phyloP scores from a whole-genome alignment of 1,140 invertebrate genomes.

The Drosophila lini region DNA sequence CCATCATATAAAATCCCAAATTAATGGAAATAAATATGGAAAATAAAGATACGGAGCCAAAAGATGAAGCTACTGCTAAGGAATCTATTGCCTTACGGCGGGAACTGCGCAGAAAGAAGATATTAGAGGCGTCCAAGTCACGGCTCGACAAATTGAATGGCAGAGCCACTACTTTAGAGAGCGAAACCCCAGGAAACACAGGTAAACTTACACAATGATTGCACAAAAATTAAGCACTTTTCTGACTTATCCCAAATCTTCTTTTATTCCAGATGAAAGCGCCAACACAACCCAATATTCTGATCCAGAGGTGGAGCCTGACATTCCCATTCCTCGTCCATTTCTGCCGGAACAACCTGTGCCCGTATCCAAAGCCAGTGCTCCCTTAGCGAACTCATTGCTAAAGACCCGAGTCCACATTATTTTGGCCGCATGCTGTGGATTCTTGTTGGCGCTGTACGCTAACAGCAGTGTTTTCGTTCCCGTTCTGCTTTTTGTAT shows the following conservation, averaged over 20 bases:
- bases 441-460: slow-evolving; percentile 19
- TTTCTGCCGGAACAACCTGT: slow-evolving; percentile 26
- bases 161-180: slow-evolving; percentile 6
- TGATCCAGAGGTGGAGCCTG: slow-evolving; percentile 32
- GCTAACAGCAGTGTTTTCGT: slow-evolving; percentile 30
- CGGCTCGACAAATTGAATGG: slow-evolving; percentile 56
- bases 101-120: slow-evolving; percentile 51
- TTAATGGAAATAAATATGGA: slow-evolving; percentile 27
- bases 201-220: neutral
- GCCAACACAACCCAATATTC: slow-evolving; percentile 15
- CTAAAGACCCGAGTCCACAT: slow-evolving; percentile 24
- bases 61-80: neutral
- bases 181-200: slow-evolving; percentile 2
- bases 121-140: slow-evolving; percentile 49
- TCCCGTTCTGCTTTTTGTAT: slow-evolving; percentile 24
- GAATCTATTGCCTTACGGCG: slow-evolving; percentile 31
- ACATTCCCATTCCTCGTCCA: slow-evolving; percentile 14
- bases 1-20: neutral
- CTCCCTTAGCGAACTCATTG: neutral
- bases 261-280: slow-evolving; percentile 4
- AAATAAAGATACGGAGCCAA: neutral
- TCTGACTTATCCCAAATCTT: neutral
- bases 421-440: slow-evolving; percentile 19
- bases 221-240: neutral
- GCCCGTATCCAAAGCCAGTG: neutral